A percentile compares a stretch with the other conserved stretches of the same genome.
Conservation (phyloP, 1,140 invertebrate genomes). For the Drosophila simulans region DNA sequence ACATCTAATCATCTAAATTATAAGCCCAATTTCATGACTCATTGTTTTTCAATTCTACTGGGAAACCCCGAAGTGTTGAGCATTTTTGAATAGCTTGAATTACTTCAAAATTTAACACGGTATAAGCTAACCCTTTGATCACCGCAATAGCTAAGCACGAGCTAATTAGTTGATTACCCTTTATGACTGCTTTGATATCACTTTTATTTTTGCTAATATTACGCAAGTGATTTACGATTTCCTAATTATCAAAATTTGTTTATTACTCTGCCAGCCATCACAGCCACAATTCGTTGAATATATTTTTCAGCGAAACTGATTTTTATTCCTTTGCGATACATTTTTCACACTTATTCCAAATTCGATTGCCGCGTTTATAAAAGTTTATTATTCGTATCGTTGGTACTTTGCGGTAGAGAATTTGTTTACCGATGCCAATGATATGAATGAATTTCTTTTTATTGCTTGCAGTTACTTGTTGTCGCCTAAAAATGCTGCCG, state of each 20-base stretch:
- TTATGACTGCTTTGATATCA: conserved; percentile 10
- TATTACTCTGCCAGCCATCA: conserved; percentile 34
- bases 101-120: too few relatives aligned
- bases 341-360: conserved; percentile 40
- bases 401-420: conserved; percentile 4
- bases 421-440: conserved; percentile 41
- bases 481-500: conserved; percentile 13
- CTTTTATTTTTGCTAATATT: conserved; percentile 6
- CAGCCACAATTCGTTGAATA: conserved; percentile 2
- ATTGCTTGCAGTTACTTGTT: conserved; percentile 15
- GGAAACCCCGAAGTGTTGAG: neutral
- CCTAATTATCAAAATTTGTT: conserved; percentile 36
- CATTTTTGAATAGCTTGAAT: too few relatives aligned
- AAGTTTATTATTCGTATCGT: conserved; percentile 33
- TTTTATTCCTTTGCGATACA: conserved; percentile 38
- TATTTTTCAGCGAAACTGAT: conserved; percentile 24
- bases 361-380: conserved; percentile 21
- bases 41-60: neutral
- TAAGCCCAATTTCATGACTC: neutral
- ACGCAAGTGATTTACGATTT: conserved; percentile 32
- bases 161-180: conserved; percentile 24
- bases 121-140: conserved; percentile 1
- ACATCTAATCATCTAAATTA: neutral
- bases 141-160: too few relatives aligned
- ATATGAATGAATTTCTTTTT: conserved; percentile 32